Evolutionary conservation across 2,888 invertebrate species (phyloP), one percentile per base, ranked within the genome.

Genomic region (Spodoptera picta): DNA sequence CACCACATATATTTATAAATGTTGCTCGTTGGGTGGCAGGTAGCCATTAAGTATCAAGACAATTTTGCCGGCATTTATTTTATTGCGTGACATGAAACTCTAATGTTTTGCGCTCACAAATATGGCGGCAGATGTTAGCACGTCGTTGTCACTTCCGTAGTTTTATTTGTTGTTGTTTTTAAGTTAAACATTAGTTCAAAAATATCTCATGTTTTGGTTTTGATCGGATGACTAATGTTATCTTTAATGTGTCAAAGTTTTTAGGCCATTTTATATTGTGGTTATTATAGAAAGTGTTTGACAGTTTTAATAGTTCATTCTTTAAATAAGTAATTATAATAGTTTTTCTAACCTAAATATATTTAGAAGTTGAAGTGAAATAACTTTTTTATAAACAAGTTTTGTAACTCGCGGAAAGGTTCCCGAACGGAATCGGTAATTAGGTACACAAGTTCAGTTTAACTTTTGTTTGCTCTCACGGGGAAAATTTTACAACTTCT

Each of bases 271-370:
- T 19, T 19, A 19, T 19, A 19, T 2, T 19, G 19, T 19, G 19
- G 80, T 77, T 77, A 76, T 83, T 87, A 87, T 87, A 86, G 85
- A 83, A 83, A 85, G 68, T 82, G 84, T 83, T 85, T 82, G 87
- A 87, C 88, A 91, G 88, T 82, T 90, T 90, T 70, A 76, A 62
- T 81, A 84, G 88, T 88, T 88, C 88, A 89, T 90, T 87, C 84
- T 19, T 19, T 19, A 19, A 19, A 19, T 19, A 19, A 81, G 87
- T 27, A 27, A 4, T 3, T 27, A 27, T 27, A 27, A 89, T 82
- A 83, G 82, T 83, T 83, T 82, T 87, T 89, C 86, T 81, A 84
- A 81, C 80, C 82, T 87, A 87, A 87, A 90, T 85, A 88, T 90
- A 88, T 88, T 86, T 80, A 73, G 63, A 82, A 87, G 85, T 87